Base-by-base conservation (phyloP, 2,113 vertebrate species). In the Hylia prasina region DNA sequence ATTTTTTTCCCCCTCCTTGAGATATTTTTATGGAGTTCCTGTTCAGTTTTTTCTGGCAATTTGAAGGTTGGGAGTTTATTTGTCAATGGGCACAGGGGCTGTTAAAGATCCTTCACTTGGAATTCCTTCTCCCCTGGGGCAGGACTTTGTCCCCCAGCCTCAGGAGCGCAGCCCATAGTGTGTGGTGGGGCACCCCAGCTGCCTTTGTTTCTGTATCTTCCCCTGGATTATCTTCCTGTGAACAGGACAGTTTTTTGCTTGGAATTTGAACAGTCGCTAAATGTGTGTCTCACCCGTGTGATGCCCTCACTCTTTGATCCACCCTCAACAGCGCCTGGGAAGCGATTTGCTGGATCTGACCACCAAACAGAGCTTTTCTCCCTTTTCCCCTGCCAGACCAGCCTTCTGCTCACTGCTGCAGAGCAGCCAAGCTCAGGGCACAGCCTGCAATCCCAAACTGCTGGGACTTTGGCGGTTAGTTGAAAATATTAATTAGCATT, bases 281-380 rank as follows among this genome's bases (percentile, higher is more conserved):
- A 13, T 2, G 3, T 0, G 14, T 60, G 18, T 31, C 71, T 71
- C 15, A 9, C 37, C 27, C 22, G 3, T 21, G 1, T 35, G 33
- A 11, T 11, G 21, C 9, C 23, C 27, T 27, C 10, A 2, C 25
- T 64, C 45, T 37, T 58, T 15, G 13, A 48, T 13, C 21, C 23
- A 0, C 45, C 12, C 58, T 77, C 56, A 61, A 9, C 0, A 44
- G 25, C 15, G 1, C 18, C 60, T 27, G 57, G 58, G 57, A 78
- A 85, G 71, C 0, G 0, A 9, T 76, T 66, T 91, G 30, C 48
- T 66, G 42, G 18, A 30, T 76, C 53, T 27, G 7, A 60, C 33
- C 35, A 69, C 30, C 63, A 71, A 39, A 17, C 0, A 17, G n/a
- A 44, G 40, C 30, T 39, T 66, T 72, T 31, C 13, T 35, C 21